A percentile compares a stretch with the other conserved stretches of the same genome.
Evolutionary conservation across 2,113 vertebrate species (phyloP).

Genomic region (Menura novaehollandiae): DNA sequence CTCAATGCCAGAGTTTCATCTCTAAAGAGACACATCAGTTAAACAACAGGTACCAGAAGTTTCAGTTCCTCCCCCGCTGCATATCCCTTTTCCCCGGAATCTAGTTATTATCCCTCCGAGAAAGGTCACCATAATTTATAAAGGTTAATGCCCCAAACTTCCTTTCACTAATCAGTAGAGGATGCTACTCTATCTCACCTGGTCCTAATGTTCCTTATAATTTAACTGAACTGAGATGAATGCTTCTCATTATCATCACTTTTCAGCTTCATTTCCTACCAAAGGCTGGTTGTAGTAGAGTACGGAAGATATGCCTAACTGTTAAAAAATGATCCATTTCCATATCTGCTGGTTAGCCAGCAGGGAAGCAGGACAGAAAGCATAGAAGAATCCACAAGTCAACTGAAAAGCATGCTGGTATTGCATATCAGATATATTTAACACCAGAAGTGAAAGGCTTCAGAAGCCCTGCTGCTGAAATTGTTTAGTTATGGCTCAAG

Average conservation of each 20-base stretch:
- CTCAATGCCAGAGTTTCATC: background rate
- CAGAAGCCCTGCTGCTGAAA: background rate
- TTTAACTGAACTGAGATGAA: conserved; percentile 27
- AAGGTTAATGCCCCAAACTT: conserved; percentile 36
- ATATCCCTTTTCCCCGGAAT: background rate
- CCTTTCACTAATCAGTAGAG: conserved; percentile 34
- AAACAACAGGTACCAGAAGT: background rate
- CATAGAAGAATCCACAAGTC: background rate
- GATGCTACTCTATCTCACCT: conserved; percentile 46
- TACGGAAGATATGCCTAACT: background rate
- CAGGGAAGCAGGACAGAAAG: background rate
- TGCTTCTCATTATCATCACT: conserved; percentile 28
- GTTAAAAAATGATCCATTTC: conserved; percentile 25
- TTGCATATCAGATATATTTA: background rate
- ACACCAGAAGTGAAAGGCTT: background rate
- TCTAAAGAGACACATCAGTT: background rate
- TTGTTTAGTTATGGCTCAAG: background rate
- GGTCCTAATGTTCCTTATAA: conserved; percentile 2
- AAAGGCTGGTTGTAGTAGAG: background rate
- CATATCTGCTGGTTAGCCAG: background rate
- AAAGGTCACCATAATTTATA: conserved; percentile 37
- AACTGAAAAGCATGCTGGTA: background rate
- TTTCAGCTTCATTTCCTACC: conserved; percentile 33
- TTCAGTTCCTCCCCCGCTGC: background rate
- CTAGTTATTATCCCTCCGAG: background rate